Evolutionary conservation across 2,888 invertebrate species (phyloP), one percentile per base, ranked within the genome.

Genomic region (Dendrolimus houi): DNA sequence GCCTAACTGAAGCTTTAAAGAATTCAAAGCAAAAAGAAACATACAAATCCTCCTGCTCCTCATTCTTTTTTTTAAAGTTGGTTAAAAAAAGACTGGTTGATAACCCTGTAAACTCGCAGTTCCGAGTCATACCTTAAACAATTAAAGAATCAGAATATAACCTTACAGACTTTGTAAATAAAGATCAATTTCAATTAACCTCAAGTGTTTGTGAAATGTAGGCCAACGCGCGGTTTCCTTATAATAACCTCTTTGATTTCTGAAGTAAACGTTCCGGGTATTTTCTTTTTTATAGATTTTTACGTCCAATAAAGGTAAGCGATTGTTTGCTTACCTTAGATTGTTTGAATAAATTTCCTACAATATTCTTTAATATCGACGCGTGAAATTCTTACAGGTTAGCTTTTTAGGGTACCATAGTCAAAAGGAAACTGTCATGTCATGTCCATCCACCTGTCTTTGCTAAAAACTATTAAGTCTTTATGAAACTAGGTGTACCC

Each of bases 141-240:
- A 47, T 47, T 63, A 64, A 68, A 65, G 65, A 57, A 61, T 62
- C 62, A 64, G 60, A 60, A 55, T 56, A 59, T 60, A 64, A 56
- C 55, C 59, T 54, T 60, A 57, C 59, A 62, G 63, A 41, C 60
- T 63, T 60, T 67, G 62, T 62, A 62, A 66, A 57, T 56, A 13
- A 55, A 59, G 55, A 8, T 57, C 47, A 12, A 12, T 47, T 47
- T 47, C 47, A 47, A 47, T 47, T 47, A 47, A 47, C 47, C 12
- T 47, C 1, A 47, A 9, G 47, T 47, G 47, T 47, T 47, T 47
- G 47, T 47, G 47, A 47, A 47, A 47, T 47, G 12, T 47, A 47
- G 47, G 47, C 9, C 47, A 47, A 6, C 47, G 9, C 47, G 47
- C 12, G 47, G 47, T 47, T 47, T 2, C 47, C 47, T 47, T 47